These are phyloP conservation scores for Psilopogon haemacephalus DNA, from an alignment of 2,113 vertebrate species.

Conservation along the genomic window DNA sequence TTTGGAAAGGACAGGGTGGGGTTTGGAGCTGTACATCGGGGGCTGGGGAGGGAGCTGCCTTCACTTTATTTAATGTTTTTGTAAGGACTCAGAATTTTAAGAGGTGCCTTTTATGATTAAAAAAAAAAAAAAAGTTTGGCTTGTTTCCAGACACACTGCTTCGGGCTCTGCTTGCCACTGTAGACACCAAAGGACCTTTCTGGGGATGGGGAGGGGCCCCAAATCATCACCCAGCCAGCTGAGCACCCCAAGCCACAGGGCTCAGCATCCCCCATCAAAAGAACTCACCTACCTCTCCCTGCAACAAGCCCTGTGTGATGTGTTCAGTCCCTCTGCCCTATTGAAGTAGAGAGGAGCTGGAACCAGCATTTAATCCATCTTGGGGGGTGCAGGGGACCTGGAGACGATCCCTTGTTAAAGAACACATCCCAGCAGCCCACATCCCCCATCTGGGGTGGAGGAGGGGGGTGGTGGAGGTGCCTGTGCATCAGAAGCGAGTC, in stretches of 20 bases:
- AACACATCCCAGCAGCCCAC: neutral
- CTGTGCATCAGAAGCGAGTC: neutral
- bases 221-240: fast-evolving
- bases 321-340: neutral
- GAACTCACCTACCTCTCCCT: neutral
- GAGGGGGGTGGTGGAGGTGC: neutral
- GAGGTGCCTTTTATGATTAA: conserved; percentile 2
- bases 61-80: conserved; percentile 53
- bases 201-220: neutral
- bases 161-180: fast-evolving
- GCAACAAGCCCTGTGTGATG: neutral
- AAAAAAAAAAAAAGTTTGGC: neutral
- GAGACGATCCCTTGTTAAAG: too few species aligned
- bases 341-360: too few species aligned
- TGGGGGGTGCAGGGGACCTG: neutral
- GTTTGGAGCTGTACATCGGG: neutral
- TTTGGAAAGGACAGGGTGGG: neutral
- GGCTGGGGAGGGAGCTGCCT: neutral
- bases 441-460: too few species aligned
- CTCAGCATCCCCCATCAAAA: neutral
- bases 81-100: neutral
- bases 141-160: neutral
- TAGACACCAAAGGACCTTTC: fast-evolving
- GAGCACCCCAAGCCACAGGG: too few species aligned
- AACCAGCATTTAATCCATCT: fast-evolving